These are phyloP conservation scores for Oopsacas minuta DNA, from an alignment of 37 sponge, comb jelly and placozoan genomes.

Conservation along the genomic window DNA sequence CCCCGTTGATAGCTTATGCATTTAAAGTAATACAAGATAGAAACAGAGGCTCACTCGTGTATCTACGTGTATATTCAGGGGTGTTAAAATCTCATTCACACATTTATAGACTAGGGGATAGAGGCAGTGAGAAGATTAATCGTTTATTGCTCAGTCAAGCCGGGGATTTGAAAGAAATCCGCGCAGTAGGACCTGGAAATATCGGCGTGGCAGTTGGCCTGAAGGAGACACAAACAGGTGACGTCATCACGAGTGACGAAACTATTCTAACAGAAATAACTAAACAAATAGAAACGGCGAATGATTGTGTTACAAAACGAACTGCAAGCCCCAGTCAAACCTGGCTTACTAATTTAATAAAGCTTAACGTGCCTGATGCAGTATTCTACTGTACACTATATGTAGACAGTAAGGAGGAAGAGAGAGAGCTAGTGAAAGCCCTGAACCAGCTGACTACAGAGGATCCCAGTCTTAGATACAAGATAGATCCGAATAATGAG, in stretches of 20 bases:
- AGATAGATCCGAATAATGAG: constrained; percentile 52
- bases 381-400: constrained; percentile 93
- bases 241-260: background rate
- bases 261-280: background rate
- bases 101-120: constrained; percentile 32
- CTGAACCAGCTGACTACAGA: constrained; percentile 49
- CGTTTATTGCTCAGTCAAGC: constrained; percentile 49
- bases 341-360: background rate
- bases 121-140: constrained; percentile 43
- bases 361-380: constrained; percentile 51
- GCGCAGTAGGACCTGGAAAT: constrained; percentile 40
- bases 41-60: constrained; percentile 65
- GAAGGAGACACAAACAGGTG: constrained; percentile 50
- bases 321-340: background rate
- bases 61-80: constrained; percentile 63
- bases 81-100: constrained; percentile 30
- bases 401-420: constrained; percentile 45
- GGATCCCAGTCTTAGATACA: constrained; percentile 84
- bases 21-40: constrained; percentile 51
- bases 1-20: background rate
- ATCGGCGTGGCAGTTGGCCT: constrained; percentile 75
- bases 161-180: constrained; percentile 55
- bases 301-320: background rate
- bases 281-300: background rate
- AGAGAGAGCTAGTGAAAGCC: constrained; percentile 74